phyloP scores from a whole-genome alignment of 2,888 invertebrate genomes.

The Drosophila mimetica region DNA sequence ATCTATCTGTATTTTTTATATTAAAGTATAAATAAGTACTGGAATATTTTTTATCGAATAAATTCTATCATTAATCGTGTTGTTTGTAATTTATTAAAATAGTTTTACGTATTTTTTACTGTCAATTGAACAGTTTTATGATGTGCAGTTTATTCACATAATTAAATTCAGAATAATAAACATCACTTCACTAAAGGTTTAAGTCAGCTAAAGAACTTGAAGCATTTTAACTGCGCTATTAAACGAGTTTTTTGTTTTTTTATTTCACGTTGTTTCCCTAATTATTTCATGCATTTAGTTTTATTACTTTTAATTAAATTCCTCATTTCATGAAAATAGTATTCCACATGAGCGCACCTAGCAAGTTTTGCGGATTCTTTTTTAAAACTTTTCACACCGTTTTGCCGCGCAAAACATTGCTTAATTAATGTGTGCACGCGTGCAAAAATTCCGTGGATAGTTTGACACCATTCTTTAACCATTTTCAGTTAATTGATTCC shows the following conservation, averaged over 20 bases:
- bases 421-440: constrained; percentile 31
- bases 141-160: too few species aligned
- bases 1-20: too few species aligned
- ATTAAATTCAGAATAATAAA: not conserved
- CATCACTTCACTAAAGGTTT: not conserved
- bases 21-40: too few species aligned
- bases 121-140: not conserved
- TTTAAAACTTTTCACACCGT: constrained; percentile 33
- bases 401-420: constrained; percentile 10
- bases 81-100: not conserved
- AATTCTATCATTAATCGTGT: too few species aligned
- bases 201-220: not conserved
- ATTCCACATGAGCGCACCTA: constrained; percentile 1
- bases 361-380: constrained; percentile 17
- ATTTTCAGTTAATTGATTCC: constrained; percentile 41
- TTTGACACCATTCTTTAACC: constrained; percentile 30
- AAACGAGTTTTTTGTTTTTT: not conserved
- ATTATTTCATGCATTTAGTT: not conserved
- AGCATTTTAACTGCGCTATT: not conserved
- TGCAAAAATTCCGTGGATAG: constrained; percentile 34
- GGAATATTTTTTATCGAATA: too few species aligned
- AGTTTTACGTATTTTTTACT: not conserved
- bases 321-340: not conserved
- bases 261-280: not conserved
- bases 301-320: constrained; percentile 20